Percentiles rank a stretch among this genome's conserved stretches.
These are phyloP conservation scores for Craterocephalus amniculus DNA, from an alignment of 2,797 vertebrate species.

Conservation along the genomic window DNA sequence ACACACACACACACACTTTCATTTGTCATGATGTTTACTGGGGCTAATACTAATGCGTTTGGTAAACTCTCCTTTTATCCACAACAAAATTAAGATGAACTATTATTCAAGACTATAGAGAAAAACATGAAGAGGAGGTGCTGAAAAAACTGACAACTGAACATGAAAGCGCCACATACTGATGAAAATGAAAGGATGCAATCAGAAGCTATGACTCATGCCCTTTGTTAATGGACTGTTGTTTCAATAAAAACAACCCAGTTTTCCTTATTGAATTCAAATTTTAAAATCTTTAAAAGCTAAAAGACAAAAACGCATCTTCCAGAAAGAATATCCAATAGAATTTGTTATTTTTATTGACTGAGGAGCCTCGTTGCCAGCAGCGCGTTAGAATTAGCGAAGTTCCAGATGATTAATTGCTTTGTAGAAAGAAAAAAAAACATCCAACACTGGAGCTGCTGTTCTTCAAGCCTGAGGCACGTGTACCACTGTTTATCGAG, in stretches of 20 bases:
- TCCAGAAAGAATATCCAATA: neutral
- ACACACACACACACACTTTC: no score
- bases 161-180: neutral
- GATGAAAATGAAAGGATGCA: neutral
- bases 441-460: constrained; percentile 33
- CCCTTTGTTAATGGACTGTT: neutral
- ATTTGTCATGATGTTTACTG: neutral
- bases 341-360: neutral
- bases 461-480: constrained; percentile 6
- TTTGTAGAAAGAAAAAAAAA: neutral
- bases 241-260: neutral
- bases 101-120: neutral
- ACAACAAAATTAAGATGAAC: neutral
- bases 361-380: neutral
- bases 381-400: neutral
- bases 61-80: neutral
- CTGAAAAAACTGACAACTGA: neutral
- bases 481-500: constrained; percentile 10
- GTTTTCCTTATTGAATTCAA: neutral
- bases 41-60: neutral
- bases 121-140: neutral
- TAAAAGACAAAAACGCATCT: constrained; percentile 3
- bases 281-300: neutral
- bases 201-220: neutral
- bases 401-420: neutral